Evolutionary conservation across 2,888 invertebrate genomes (phyloP).

Genomic region (Gymnosoma rotundatum): DNA sequence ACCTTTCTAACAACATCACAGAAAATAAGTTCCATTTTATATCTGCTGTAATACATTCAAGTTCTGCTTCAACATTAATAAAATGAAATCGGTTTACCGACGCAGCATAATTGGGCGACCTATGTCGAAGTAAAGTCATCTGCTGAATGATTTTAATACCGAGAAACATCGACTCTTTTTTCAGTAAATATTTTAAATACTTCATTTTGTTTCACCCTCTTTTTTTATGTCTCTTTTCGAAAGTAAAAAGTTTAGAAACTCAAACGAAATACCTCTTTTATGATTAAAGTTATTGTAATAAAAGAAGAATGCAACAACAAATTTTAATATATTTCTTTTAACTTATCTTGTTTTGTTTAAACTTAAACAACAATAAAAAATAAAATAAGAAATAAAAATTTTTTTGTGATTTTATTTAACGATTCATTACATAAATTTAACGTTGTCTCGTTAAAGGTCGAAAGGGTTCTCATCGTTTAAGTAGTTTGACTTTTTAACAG

Average conservation of each 20-base stretch:
- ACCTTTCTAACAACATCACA: no score
- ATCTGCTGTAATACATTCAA: no score
- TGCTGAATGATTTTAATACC: no score
- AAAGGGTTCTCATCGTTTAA: background rate
- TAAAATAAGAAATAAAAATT: conserved; percentile 26
- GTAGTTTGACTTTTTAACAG: conserved; percentile 1
- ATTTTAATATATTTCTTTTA: background rate
- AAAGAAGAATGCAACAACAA: background rate
- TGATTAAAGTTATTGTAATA: conserved; percentile 48
- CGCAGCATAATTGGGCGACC: no score
- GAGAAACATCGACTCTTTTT: background rate
- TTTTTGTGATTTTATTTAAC: conserved; percentile 39
- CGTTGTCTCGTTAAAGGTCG: conserved; percentile 36
- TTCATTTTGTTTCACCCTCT: no score
- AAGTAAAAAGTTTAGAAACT: conserved; percentile 31
- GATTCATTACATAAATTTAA: conserved; percentile 58
- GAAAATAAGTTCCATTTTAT: no score
- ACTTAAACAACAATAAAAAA: background rate
- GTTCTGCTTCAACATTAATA: no score
- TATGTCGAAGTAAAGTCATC: no score
- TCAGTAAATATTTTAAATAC: no score
- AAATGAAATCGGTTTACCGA: no score
- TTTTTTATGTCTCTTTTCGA: background rate
- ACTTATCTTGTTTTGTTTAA: background rate
- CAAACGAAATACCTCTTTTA: conserved; percentile 46